Conservation (phyloP, 2,797 vertebrate species). For the Rhodeus uyekii region DNA sequence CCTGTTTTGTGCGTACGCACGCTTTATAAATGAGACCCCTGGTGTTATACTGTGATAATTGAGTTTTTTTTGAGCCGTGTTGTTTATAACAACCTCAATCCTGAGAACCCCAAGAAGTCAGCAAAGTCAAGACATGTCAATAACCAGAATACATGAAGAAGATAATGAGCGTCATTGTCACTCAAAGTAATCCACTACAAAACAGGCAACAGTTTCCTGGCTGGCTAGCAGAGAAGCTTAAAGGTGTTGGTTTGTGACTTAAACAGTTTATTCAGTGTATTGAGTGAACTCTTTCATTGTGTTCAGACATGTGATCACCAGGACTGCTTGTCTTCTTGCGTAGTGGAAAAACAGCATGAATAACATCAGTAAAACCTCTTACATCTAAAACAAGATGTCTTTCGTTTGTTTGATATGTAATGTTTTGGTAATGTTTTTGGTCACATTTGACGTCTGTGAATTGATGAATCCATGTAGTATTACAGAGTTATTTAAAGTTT, state of each 20-base stretch:
- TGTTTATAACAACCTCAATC: not conserved
- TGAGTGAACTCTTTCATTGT: conserved; percentile 29
- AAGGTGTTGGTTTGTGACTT: conserved; percentile 11
- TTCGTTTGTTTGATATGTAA: not conserved
- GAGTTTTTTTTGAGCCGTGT: no score
- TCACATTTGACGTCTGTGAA: not conserved
- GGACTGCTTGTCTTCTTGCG: conserved; percentile 20
- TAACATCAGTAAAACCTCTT: not conserved
- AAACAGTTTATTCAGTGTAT: conserved; percentile 26
- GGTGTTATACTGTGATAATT: no score
- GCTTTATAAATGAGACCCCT: no score
- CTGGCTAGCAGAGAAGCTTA: conserved; percentile 2
- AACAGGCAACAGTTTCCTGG: conserved; percentile 6
- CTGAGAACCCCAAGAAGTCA: not conserved
- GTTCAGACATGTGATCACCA: not conserved
- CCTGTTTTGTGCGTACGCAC: no score
- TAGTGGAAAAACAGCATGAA: conserved; percentile 25
- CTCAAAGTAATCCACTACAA: conserved; percentile 11
- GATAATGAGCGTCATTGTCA: not conserved
- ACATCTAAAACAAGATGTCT: not conserved
- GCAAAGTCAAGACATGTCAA: not conserved
- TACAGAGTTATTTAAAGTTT: not conserved
- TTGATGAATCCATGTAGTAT: not conserved
- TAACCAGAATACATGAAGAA: not conserved
- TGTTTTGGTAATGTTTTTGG: not conserved